Base-by-base conservation (phyloP, 2,888 invertebrate species). In the Drosophila borborema region DNA sequence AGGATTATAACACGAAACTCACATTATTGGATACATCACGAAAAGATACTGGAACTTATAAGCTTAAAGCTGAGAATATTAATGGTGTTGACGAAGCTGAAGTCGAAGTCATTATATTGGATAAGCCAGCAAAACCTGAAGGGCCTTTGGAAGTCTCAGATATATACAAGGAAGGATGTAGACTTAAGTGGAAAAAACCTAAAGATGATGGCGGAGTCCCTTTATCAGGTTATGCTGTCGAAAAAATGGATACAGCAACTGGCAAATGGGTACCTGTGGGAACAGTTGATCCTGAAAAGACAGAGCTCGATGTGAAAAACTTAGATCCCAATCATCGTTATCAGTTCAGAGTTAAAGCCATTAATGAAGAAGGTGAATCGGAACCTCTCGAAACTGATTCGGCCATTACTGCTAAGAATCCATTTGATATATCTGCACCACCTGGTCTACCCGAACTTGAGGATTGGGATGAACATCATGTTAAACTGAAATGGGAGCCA, bases 331-430 rank as follows among this genome's bases (percentile, higher is more conserved):
- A 98, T 79, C 97, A 98, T 93, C 97, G 98, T 72, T 99, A 99
- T 94, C 97, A 99, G 92, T 99, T 99, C 95, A 95, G 99, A 69
- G 98, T 99, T 0, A 98, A 97, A 91, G 99, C 99, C 9, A 95
- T 98, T 12, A 99, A 99, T 93, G 98, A 98, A 90, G 98, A 99
- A 93, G 99, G 99, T 6, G 98, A 98, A 92, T 99, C 99, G 0
- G 99, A 99, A 88, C 98, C 99, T 8, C 93, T 99, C 53, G 97
- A 97, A 81, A 97, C 98, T 0, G 98, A 98, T 86, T 95, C 96
- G 41, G 95, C 97, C 0, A 97, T 97, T 68, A 93, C 98, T 14
- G 99, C 99, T 62, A 99, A 99, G 94, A 99, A 99, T 95, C 99
- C 99, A 23, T 99, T 96, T 94, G 99, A 98, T 93, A 94, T 96